These are phyloP conservation scores for Conops quadrifasciatus DNA, from an alignment of 2,888 invertebrate genomes.

Conservation along the genomic window DNA sequence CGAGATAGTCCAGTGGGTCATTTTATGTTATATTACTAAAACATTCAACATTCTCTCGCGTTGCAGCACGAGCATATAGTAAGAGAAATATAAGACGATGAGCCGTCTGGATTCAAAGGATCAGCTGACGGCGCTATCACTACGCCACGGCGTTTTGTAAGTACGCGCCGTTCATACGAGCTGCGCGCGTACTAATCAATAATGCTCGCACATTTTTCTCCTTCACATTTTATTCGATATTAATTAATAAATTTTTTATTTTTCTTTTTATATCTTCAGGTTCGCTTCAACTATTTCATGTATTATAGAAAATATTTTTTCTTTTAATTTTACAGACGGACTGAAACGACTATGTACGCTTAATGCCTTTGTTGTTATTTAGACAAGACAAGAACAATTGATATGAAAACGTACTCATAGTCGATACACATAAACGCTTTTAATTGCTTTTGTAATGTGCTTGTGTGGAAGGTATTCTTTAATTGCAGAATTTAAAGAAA, in stretches of 20 bases:
- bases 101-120: neutral
- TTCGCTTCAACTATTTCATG: slow-evolving; percentile 51
- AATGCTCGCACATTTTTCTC: too few relatives aligned
- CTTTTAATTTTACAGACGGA: slow-evolving; percentile 41
- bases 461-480: neutral
- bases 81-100: too few relatives aligned
- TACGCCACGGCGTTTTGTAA: neutral
- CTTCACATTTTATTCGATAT: slow-evolving; percentile 38
- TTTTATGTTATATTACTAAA: too few relatives aligned
- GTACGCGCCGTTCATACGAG: too few relatives aligned
- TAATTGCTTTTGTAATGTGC: slow-evolving; percentile 5
- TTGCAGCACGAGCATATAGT: too few relatives aligned
- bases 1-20: neutral
- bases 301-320: slow-evolving; percentile 39
- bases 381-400: slow-evolving; percentile 28
- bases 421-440: slow-evolving; percentile 25
- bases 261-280: slow-evolving; percentile 55
- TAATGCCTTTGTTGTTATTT: slow-evolving; percentile 29
- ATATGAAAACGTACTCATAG: neutral
- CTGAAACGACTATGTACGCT: too few relatives aligned
- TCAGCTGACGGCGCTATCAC: neutral
- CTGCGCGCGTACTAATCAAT: neutral
- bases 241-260: slow-evolving; percentile 48
- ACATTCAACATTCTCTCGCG: too few relatives aligned
- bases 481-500: neutral